Base-by-base conservation (phyloP, 2,797 vertebrate genomes). In the Geotrypetes seraphini region DNA sequence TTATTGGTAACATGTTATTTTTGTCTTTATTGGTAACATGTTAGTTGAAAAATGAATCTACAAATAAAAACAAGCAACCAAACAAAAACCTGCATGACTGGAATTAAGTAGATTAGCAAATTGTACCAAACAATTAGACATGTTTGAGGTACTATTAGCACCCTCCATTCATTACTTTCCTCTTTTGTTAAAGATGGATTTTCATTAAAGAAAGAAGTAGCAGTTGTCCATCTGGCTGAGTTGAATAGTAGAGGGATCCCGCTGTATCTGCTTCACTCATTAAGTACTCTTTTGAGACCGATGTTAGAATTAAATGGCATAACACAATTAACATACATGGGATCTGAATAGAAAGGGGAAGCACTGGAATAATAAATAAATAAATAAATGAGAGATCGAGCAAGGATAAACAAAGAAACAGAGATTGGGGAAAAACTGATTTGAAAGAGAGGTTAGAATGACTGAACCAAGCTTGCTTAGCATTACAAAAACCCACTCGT, bases 251-350 rank as follows among this genome's bases (percentile, higher is more conserved):
- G 61, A 66, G 62, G 38, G 74, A 58, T 40, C 59, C 60, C 66
- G 70, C 71, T 71, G 78, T 71, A 53, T 81, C 68, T 66, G 81
- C 73, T 69, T 79, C 73, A 66, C 73, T 78, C 75, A 68, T 73
- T 75, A 75, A 75, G 73, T 66, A 72, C 65, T 79, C 75, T 74
- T 77, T 59, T 57, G 82, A 78, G 78, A 82, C 67, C 57, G 25
- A 47, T 60, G 69, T 70, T 72, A 56, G 78, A 78, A 82, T 78
- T 64, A 81, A 78, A 75, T 69, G 69, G 71, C 70, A 61, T 72
- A 65, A 78, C 68, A 67, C 75, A 81, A 83, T 84, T 82, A 85
- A 72, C 73, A 77, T 53, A 78, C 63, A 78, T 36, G 64, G 61
- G 39, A 24, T 43, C 60, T 81, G 69, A 73, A 78, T 69, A 66